Evolutionary conservation across 64 coral and sea anemone genomes (phyloP).

Genomic region (Dendrophyllia cribrosa): DNA sequence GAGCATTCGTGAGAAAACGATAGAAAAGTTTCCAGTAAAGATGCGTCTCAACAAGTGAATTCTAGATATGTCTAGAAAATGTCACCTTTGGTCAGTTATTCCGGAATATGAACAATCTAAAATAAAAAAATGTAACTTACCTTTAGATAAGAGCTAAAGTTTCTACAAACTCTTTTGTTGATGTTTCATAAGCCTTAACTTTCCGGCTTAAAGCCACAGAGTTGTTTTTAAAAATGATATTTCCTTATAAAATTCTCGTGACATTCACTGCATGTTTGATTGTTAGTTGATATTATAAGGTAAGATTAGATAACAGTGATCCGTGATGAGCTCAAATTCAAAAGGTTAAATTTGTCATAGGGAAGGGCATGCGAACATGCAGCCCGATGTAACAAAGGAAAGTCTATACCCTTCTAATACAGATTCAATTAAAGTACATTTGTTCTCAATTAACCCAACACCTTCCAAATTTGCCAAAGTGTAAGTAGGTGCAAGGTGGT

Average conservation of each 20-base stretch:
- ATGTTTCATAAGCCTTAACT: background rate
- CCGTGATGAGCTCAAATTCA: background rate
- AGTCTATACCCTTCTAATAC: too few species aligned
- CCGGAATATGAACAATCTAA: background rate
- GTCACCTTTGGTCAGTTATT: background rate
- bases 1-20: too few species aligned
- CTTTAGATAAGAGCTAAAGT: background rate
- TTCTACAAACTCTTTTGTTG: background rate
- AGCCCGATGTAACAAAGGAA: background rate
- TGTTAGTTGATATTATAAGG: conserved; percentile 11
- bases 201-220: background rate
- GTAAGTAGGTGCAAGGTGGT: too few species aligned
- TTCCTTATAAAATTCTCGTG: background rate
- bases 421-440: background rate
- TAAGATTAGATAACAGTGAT: background rate
- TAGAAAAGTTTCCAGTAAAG: background rate
- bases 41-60: background rate
- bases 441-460: background rate
- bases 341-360: background rate
- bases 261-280: background rate
- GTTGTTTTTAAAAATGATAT: background rate
- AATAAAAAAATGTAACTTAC: background rate
- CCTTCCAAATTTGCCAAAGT: too few species aligned
- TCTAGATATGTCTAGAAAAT: background rate
- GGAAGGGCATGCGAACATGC: background rate